phyloP scores from a whole-genome alignment of 2,888 invertebrate genomes.

The Drosophila kanekoi region DNA sequence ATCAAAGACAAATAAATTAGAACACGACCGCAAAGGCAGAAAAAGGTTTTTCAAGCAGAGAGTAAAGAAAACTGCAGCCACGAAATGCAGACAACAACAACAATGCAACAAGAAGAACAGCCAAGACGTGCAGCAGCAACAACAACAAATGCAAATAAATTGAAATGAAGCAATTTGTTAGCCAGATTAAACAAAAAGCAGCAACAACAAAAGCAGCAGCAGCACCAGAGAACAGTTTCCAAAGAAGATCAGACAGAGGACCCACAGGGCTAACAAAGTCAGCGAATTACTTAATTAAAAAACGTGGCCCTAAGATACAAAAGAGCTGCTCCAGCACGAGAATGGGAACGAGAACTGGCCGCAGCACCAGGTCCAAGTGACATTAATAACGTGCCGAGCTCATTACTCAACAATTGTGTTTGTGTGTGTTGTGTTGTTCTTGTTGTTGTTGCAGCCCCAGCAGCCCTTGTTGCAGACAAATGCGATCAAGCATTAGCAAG shows the following conservation, averaged over 20 bases:
- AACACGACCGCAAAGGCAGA: conserved; percentile 71
- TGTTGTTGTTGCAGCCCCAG: conserved; percentile 8
- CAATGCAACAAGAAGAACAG: conserved; percentile 33
- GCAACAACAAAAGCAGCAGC: conserved; percentile 18
- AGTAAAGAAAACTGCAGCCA: conserved; percentile 59
- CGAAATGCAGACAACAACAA: conserved; percentile 51
- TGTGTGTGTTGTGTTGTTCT: conserved; percentile 26
- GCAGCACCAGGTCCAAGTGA: conserved; percentile 54
- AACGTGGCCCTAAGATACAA: conserved; percentile 74
- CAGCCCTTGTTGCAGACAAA: conserved; percentile 65
- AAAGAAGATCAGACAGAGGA: conserved; percentile 50
- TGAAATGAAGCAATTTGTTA: conserved; percentile 81
- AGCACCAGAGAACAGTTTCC: conserved; percentile 23
- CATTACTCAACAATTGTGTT: conserved; percentile 78
- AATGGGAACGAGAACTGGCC: conserved; percentile 22
- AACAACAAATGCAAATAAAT: conserved; percentile 79
- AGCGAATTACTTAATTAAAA: conserved; percentile 84
- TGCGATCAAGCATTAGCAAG: conserved; percentile 80
- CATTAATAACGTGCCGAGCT: conserved; percentile 79
- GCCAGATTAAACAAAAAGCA: conserved; percentile 69
- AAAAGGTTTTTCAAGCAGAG: conserved; percentile 47
- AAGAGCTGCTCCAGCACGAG: conserved; percentile 35
- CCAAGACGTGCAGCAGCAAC: conserved; percentile 47
- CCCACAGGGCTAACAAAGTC: conserved; percentile 76
- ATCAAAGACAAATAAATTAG: conserved; percentile 81